A percentile compares a stretch with the other conserved stretches of the same genome.
These are phyloP conservation scores for Cyclophora albipunctata DNA, from an alignment of 2,888 invertebrate genomes.

Conservation along the genomic window DNA sequence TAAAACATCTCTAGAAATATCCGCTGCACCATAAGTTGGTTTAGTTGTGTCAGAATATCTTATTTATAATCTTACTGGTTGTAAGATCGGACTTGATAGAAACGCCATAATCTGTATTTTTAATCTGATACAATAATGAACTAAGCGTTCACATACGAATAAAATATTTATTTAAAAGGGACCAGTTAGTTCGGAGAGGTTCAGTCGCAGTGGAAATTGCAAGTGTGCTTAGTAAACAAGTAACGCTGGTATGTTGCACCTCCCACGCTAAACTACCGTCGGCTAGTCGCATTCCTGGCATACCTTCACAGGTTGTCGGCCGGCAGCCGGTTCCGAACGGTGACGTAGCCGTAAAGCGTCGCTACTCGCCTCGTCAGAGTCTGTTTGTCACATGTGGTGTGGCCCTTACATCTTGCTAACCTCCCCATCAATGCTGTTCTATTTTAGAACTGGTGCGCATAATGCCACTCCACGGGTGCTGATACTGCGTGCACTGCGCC, in stretches of 20 bases:
- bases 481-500: constrained; percentile 34
- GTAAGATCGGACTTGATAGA: too few relatives aligned
- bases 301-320: constrained; percentile 66
- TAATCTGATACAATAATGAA: too few relatives aligned
- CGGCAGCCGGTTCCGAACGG: constrained; percentile 56
- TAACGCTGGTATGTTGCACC: constrained; percentile 43
- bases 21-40: too few relatives aligned
- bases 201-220: constrained; percentile 24
- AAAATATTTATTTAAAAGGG: too few relatives aligned
- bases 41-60: background rate
- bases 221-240: constrained; percentile 39
- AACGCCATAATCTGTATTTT: too few relatives aligned
- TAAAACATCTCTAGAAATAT: too few relatives aligned
- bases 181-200: too few relatives aligned
- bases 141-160: too few relatives aligned
- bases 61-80: too few relatives aligned
- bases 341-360: constrained; percentile 52
- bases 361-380: constrained; percentile 38
- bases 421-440: constrained; percentile 10
- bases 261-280: constrained; percentile 59
- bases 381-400: constrained; percentile 4
- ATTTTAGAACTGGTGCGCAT: constrained; percentile 18
- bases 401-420: constrained; percentile 24
- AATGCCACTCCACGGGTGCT: constrained; percentile 18
- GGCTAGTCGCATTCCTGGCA: constrained; percentile 65